These are phyloP conservation scores for Nibea coibor DNA, from an alignment of 2,113 vertebrate genomes.

Conservation along the genomic window DNA sequence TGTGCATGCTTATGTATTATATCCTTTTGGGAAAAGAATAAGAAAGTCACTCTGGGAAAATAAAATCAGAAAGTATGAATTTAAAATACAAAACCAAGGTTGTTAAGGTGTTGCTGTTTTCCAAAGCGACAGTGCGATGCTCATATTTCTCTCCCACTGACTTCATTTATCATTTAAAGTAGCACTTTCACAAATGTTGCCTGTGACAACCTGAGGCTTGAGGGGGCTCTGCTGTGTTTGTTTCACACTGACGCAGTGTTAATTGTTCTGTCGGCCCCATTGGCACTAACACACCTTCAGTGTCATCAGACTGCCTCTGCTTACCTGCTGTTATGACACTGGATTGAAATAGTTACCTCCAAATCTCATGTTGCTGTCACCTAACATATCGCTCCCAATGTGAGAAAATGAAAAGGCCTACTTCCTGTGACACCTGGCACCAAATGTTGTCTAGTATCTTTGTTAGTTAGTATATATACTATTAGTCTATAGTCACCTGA, in stretches of 20 bases:
- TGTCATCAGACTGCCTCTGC: constrained; percentile 16
- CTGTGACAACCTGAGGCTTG: constrained; percentile 26
- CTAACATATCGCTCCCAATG: neutral
- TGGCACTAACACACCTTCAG: constrained; percentile 28
- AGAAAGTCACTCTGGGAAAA: neutral
- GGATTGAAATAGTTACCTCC: constrained; percentile 24
- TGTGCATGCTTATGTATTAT: neutral
- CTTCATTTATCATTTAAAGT: neutral
- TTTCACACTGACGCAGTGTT: constrained; percentile 49
- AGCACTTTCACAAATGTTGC: constrained; percentile 7
- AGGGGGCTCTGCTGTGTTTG: constrained; percentile 30
- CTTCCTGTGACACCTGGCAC: neutral
- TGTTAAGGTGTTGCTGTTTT: neutral
- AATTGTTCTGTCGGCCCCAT: constrained; percentile 58
- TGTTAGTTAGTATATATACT: no score
- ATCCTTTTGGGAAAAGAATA: neutral
- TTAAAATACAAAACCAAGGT: constrained; percentile 5
- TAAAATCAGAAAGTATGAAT: neutral
- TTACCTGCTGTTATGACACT: constrained; percentile 32
- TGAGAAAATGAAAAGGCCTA: neutral
- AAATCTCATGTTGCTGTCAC: constrained; percentile 18
- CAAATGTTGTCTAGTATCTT: neutral
- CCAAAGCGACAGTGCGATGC: neutral
- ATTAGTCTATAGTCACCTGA: no score
- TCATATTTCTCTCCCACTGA: neutral